These are phyloP conservation scores for Dendrocincla fuliginosa DNA, from an alignment of 2,797 vertebrate genomes.

Conservation along the genomic window DNA sequence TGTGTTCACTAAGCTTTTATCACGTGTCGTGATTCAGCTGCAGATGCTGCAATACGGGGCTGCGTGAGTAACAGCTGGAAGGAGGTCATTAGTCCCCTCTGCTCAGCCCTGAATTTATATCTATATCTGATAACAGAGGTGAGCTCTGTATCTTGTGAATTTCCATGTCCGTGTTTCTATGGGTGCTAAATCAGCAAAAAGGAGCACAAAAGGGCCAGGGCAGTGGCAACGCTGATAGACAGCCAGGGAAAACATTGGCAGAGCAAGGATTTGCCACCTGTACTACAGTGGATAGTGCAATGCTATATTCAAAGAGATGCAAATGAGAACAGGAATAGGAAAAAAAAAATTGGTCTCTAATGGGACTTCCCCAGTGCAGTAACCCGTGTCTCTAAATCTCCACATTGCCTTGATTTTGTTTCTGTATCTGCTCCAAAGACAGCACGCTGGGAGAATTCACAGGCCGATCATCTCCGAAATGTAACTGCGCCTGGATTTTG, in stretches of 20 bases:
- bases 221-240: background rate
- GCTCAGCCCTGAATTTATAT: background rate
- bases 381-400: background rate
- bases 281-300: fast-evolving
- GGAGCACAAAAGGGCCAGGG: background rate
- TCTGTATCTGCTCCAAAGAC: background rate
- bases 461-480: fast-evolving
- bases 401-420: background rate
- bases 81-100: background rate
- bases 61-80: background rate
- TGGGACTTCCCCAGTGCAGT: background rate
- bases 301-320: background rate
- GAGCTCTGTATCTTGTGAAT: background rate
- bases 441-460: fast-evolving
- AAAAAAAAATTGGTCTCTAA: background rate
- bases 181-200: background rate
- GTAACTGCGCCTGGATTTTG: fast-evolving
- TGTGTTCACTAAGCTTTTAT: background rate
- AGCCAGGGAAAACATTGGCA: background rate
- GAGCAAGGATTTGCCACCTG: background rate
- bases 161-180: background rate
- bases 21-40: background rate
- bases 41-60: background rate
- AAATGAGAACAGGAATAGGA: background rate
- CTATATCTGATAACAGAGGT: background rate